A percentile compares a stretch with the other conserved stretches of the same genome.
phyloP scores from a whole-genome alignment of 2,797 vertebrate genomes.

The Anolis apletophallus region DNA sequence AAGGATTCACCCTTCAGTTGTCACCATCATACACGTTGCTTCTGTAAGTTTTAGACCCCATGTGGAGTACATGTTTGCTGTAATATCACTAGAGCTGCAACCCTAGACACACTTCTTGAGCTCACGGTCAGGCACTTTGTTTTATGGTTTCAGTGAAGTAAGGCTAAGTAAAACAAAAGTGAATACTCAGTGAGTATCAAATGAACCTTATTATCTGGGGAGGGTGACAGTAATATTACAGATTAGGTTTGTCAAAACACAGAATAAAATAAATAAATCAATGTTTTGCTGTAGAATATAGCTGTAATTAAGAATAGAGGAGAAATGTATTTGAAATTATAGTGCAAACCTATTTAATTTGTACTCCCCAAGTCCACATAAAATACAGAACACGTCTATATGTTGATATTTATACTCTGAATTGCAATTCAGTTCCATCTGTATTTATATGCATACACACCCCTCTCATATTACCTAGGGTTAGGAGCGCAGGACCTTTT shows the following conservation, averaged over 20 bases:
- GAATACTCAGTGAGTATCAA: not conserved
- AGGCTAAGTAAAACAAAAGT: not conserved
- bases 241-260: not conserved
- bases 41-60: not conserved
- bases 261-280: not conserved
- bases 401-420: not conserved
- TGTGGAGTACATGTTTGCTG: not conserved
- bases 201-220: not conserved
- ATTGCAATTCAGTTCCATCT: not conserved
- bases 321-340: not conserved
- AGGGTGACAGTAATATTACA: not conserved
- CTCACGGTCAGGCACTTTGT: not conserved
- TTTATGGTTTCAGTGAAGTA: not conserved
- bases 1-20: constrained; percentile 2
- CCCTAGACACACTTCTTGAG: not conserved
- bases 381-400: not conserved
- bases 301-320: not conserved
- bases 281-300: not conserved
- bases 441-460: no score
- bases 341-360: not conserved
- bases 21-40: not conserved
- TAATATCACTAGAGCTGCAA: not conserved
- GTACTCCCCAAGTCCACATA: not conserved
- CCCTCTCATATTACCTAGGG: no score
- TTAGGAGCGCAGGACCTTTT: no score